phyloP scores from a whole-genome alignment of 2,888 invertebrate genomes.

The Capitulum mitella region DNA sequence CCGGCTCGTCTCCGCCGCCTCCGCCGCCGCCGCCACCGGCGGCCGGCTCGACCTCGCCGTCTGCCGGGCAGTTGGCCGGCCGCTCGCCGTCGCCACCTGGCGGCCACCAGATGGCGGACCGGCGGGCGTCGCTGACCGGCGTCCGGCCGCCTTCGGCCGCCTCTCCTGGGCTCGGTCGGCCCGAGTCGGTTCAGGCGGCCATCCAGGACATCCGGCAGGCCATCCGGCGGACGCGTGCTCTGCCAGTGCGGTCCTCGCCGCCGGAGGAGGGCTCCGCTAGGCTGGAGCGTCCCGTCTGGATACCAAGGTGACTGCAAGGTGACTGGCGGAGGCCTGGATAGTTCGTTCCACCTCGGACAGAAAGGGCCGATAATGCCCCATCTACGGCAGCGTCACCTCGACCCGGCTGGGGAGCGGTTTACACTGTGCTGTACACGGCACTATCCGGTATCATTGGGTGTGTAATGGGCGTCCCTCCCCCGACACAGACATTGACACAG shows the following conservation, averaged over 20 bases:
- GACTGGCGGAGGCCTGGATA: no score
- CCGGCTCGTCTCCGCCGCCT: neutral
- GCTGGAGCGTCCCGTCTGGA: conserved; percentile 35
- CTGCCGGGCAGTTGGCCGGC: neutral
- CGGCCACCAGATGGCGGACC: neutral
- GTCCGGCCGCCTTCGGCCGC: neutral
- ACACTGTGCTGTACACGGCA: no score
- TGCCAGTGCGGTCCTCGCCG: conserved; percentile 32
- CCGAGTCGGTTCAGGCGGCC: conserved; percentile 33
- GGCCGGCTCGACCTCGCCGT: no score
- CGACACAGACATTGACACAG: no score
- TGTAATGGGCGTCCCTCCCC: no score
- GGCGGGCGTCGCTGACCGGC: no score
- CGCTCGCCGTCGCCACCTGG: neutral
- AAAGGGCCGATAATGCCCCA: no score
- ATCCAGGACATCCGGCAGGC: conserved; percentile 36
- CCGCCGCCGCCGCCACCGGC: no score
- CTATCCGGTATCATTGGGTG: no score
- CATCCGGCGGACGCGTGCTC: conserved; percentile 34
- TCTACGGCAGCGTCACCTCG: no score
- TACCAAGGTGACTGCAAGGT: conserved; percentile 36
- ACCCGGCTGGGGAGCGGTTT: no score
- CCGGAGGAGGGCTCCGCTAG: conserved; percentile 30
- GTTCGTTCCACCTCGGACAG: no score
- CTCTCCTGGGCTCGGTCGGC: neutral